phyloP scores from a whole-genome alignment of 2,888 invertebrate species.

The Iphiclides podalirius region DNA sequence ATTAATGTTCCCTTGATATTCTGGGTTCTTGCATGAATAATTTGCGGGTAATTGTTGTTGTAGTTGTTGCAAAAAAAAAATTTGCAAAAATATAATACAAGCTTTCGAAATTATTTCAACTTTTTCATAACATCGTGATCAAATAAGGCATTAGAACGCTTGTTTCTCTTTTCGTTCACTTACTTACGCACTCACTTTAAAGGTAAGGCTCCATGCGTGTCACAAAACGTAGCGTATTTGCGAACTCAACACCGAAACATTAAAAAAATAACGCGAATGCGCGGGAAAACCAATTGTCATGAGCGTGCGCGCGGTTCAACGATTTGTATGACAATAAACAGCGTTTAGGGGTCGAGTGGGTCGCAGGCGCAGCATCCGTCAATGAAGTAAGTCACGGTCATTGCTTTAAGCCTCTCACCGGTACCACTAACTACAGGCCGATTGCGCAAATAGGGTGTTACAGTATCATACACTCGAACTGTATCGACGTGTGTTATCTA shows the following conservation, averaged over 20 bases:
- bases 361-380: constrained; percentile 54
- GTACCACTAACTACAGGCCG: constrained; percentile 30
- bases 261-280: constrained; percentile 18
- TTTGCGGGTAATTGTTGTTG: too few species aligned
- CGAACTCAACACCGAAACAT: constrained; percentile 3
- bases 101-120: too few species aligned
- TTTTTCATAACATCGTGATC: too few species aligned
- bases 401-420: constrained; percentile 56
- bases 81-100: too few species aligned
- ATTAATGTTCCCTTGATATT: too few species aligned
- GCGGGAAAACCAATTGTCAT: constrained; percentile 16
- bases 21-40: too few species aligned
- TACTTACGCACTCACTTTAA: constrained; percentile 13
- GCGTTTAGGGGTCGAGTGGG: constrained; percentile 52
- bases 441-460: constrained; percentile 19
- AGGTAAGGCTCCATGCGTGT: too few species aligned
- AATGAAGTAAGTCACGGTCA: constrained; percentile 64
- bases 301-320: constrained; percentile 38
- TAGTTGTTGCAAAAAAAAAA: too few species aligned
- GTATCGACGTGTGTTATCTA: constrained; percentile 2
- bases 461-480: not conserved
- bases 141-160: not conserved
- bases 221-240: too few species aligned
- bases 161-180: not conserved
- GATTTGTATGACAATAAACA: constrained; percentile 63